Conservation (phyloP, 2,888 invertebrate genomes). For the Apodemia zela region DNA sequence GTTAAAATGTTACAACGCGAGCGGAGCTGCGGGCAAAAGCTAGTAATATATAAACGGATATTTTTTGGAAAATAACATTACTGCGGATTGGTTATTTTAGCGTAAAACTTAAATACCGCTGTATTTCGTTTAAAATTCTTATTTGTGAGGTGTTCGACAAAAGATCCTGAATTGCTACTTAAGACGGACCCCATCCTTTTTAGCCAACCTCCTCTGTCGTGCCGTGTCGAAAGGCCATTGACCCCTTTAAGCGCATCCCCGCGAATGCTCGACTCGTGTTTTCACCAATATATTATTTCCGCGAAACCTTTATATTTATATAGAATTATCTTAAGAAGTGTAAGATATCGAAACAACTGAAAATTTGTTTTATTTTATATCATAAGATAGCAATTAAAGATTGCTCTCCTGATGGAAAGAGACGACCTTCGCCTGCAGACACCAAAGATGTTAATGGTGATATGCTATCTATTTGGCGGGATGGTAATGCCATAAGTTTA, state of each 20-base stretch:
- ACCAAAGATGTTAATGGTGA: no score
- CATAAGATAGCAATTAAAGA: no score
- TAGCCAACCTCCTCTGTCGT: slow-evolving; percentile 52
- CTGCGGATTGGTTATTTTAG: no score
- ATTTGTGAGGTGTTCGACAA: background rate
- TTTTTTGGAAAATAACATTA: no score
- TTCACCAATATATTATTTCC: slow-evolving; percentile 23
- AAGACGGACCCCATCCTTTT: slow-evolving; percentile 41
- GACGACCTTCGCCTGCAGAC: no score
- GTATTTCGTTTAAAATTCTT: background rate
- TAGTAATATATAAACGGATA: no score
- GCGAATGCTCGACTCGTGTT: slow-evolving; percentile 63
- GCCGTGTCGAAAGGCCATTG: slow-evolving; percentile 54
- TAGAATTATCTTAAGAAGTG: background rate
- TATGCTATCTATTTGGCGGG: no score
- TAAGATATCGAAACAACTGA: background rate
- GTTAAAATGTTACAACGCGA: no score
- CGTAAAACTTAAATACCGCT: no score
- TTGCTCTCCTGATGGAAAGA: no score
- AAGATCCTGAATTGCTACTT: slow-evolving; percentile 5
- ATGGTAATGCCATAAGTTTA: no score
- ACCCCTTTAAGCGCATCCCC: slow-evolving; percentile 61
- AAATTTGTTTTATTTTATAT: background rate
- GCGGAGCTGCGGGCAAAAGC: no score
- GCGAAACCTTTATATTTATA: slow-evolving; percentile 10